Evolutionary conservation across 2,113 vertebrate species (phyloP), one percentile per base, ranked within the genome.

Genomic region (Scomber japonicus): DNA sequence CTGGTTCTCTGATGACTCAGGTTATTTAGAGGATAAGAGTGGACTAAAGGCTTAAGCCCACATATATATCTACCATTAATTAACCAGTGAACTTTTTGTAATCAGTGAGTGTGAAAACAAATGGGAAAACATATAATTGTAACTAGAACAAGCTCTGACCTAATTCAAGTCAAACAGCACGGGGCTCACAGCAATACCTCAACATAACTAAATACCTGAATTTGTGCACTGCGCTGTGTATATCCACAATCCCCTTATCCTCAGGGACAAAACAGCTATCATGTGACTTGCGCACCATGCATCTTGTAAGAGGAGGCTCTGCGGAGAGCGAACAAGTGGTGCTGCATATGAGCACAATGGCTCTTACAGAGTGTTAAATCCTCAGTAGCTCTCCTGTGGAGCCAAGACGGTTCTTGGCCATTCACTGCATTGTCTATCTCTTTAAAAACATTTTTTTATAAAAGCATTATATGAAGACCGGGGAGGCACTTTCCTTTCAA

Each of bases 61-160:
- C 31, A 60, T 14, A 48, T 12, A 4, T 15, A 71, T n/a, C 10
- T 5, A 27, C 12, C 51, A 21, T 45, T n/a, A 55, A 56, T 55
- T 45, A 46, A 74, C 48, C 30, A 14, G 12, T 21, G 16, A n/a
- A 15, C 30, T 55, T 71, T 65, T 50, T 46, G 8, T 30, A 16
- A 27, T 70, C 40, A 85, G 51, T 65, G n/a, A 59, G 44, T 75
- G 51, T 14, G 24, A 44, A 74, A 81, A 74, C 59, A 85, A 85
- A 87, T 50, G 27, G 53, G 60, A 59, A 79, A 74, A 70, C 67
- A 55, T 60, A 74, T 54, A 75, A 66, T 84, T 87, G 83, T 77
- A 92, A 90, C 78, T 90, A 68, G 80, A 91, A 81, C 84, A 88
- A 72, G 76, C 71, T 75, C 69, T 90, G 87, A 93, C 91, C 93